phyloP scores from a whole-genome alignment of 2,113 vertebrate genomes.

The Gallinago paraguaiae region DNA sequence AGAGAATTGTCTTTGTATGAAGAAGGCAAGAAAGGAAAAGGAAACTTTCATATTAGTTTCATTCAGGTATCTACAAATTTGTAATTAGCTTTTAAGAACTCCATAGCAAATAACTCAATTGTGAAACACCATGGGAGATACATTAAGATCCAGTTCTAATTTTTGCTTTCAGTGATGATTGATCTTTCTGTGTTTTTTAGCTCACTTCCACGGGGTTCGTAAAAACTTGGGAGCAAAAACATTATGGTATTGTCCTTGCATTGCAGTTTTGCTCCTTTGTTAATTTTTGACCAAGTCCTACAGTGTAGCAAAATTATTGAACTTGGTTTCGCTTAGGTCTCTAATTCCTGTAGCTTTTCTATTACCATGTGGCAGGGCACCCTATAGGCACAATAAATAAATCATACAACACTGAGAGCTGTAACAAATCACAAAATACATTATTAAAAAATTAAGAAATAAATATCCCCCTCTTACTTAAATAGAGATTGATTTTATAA shows the following conservation, averaged over 20 bases:
- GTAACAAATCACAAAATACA: slow-evolving; percentile 78
- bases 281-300: slow-evolving; percentile 67
- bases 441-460: slow-evolving; percentile 81
- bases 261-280: slow-evolving; percentile 67
- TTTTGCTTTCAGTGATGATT: slow-evolving; percentile 2
- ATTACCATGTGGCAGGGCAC: slow-evolving; percentile 66
- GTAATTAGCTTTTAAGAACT: background rate
- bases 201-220: background rate
- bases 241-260: slow-evolving; percentile 21
- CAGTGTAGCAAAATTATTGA: slow-evolving; percentile 59
- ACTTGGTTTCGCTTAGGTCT: slow-evolving; percentile 74
- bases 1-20: background rate
- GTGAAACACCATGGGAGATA: background rate
- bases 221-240: background rate
- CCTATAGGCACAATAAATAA: slow-evolving; percentile 76
- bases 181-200: slow-evolving; percentile 10
- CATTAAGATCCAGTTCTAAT: background rate
- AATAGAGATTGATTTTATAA: slow-evolving; percentile 80
- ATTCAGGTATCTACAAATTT: background rate
- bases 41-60: background rate
- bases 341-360: slow-evolving; percentile 66
- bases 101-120: background rate
- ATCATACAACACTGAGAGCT: slow-evolving; percentile 70
- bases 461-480: slow-evolving; percentile 74
- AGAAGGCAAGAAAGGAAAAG: background rate